phyloP scores from a whole-genome alignment of 1,140 invertebrate genomes.

The Drosophila bocqueti region DNA sequence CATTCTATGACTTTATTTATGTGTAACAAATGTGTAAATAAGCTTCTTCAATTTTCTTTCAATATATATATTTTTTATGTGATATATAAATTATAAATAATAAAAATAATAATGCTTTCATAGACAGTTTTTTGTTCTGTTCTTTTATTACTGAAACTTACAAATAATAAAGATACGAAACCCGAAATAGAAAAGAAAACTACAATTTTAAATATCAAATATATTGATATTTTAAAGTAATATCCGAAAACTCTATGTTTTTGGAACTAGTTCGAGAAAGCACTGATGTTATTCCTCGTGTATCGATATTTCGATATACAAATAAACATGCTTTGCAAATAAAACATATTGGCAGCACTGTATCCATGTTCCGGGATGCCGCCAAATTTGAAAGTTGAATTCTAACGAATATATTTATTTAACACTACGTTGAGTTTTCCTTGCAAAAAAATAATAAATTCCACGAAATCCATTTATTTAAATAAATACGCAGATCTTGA shows the following conservation, averaged over 20 bases:
- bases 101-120: no score
- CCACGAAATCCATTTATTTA: not conserved
- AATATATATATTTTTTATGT: no score
- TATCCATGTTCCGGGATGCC: not conserved
- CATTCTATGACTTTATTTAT: no score
- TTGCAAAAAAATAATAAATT: not conserved
- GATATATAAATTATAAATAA: no score
- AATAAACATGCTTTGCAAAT: not conserved
- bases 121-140: no score
- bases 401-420: not conserved
- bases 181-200: no score
- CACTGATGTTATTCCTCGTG: not conserved
- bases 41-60: no score
- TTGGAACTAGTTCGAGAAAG: slow-evolving; percentile 16
- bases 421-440: not conserved
- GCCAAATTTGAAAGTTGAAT: not conserved
- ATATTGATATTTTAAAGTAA: no score
- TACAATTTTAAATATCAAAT: no score
- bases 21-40: no score
- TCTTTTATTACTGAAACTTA: no score
- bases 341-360: not conserved
- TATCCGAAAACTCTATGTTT: slow-evolving; percentile 22
- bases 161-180: no score
- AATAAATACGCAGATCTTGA: not conserved
- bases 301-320: not conserved